Evolutionary conservation across 2,797 vertebrate species (phyloP).

Genomic region (Sternarchorhynchus goeldii): DNA sequence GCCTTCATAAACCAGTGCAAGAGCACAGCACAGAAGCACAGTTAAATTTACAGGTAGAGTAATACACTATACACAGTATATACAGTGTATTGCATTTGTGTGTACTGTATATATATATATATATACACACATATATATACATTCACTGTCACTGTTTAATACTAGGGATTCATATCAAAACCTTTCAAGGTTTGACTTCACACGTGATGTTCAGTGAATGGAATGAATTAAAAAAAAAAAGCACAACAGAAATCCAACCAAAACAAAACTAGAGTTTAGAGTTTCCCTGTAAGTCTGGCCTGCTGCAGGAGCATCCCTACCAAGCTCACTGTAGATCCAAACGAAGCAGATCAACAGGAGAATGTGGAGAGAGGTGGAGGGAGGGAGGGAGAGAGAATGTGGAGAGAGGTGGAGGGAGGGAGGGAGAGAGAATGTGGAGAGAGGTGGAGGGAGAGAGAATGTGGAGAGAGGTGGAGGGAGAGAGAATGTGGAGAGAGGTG

Average conservation of each 20-base stretch:
- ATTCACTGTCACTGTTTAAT: too few species aligned
- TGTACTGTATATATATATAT: too few species aligned
- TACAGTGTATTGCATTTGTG: background rate
- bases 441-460: background rate
- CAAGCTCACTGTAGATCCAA: too few species aligned
- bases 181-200: constrained; percentile 10
- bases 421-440: background rate
- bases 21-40: background rate
- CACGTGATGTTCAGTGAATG: constrained; percentile 27
- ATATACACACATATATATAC: too few species aligned
- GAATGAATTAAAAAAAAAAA: too few species aligned
- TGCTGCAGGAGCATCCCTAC: constrained; percentile 24
- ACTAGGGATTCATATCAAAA: constrained; percentile 29
- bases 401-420: background rate
- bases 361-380: constrained; percentile 34
- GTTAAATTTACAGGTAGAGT: constrained; percentile 5
- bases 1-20: background rate
- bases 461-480: too few species aligned
- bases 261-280: constrained; percentile 25
- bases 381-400: too few species aligned
- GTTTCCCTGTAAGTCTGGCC: constrained; percentile 69
- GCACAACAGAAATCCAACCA: constrained; percentile 11
- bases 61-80: constrained; percentile 25
- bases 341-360: constrained; percentile 35
- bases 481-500: too few species aligned